A percentile compares a stretch with the other conserved stretches of the same genome.
Conservation (phyloP, 2,113 vertebrate species). For the Elephantulus edwardii region DNA sequence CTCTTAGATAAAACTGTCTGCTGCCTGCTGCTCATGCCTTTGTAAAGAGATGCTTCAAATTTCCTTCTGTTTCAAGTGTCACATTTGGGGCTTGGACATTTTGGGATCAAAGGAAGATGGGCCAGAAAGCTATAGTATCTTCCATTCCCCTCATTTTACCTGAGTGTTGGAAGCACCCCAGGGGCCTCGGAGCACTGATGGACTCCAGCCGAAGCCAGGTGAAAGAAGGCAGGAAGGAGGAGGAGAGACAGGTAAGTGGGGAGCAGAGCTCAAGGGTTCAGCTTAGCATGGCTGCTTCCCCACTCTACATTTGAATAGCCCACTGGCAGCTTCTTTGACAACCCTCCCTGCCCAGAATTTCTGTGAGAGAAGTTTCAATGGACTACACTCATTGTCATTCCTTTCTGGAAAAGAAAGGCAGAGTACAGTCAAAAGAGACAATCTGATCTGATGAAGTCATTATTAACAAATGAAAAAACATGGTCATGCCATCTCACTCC, state of each 20-base stretch:
- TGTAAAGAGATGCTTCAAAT: slow-evolving; percentile 50
- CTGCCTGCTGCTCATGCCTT: slow-evolving; percentile 34
- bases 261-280: neutral
- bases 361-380: neutral
- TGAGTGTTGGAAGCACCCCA: neutral
- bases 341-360: neutral
- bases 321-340: neutral
- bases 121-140: neutral
- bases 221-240: neutral
- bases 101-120: slow-evolving; percentile 38
- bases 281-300: neutral
- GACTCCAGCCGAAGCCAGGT: neutral
- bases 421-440: neutral
- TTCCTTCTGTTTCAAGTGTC: slow-evolving; percentile 49
- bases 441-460: too few relatives aligned
- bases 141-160: neutral
- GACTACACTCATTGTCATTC: neutral
- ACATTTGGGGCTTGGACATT: slow-evolving; percentile 3
- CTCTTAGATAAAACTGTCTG: slow-evolving; percentile 46
- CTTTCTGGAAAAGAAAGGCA: neutral
- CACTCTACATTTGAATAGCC: accelerated
- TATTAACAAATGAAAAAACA: neutral
- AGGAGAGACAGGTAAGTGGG: neutral
- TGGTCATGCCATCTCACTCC: neutral
- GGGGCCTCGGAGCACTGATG: neutral